Evolutionary conservation across 2,113 vertebrate species (phyloP).

Genomic region (Phycodurus eques): DNA sequence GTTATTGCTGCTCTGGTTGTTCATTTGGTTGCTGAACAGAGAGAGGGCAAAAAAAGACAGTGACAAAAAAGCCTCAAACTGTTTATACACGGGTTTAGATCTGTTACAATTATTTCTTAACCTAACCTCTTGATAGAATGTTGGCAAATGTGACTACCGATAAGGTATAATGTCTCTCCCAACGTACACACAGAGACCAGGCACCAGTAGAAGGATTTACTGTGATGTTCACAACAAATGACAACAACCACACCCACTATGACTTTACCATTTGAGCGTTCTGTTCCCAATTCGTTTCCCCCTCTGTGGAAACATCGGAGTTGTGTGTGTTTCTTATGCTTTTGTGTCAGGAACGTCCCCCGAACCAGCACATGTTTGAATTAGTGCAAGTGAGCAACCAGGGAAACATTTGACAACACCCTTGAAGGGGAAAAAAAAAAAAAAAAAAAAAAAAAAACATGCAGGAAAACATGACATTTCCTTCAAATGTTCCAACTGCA

Average conservation of each 20-base stretch:
- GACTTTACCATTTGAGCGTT: conserved; percentile 20
- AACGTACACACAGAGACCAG: neutral
- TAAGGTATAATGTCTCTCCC: neutral
- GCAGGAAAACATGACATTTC: neutral
- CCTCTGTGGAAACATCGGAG: conserved; percentile 16
- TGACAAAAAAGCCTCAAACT: neutral
- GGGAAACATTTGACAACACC: conserved; percentile 1
- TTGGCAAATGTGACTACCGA: neutral
- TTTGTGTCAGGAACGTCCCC: conserved; percentile 25
- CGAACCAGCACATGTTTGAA: conserved; percentile 5
- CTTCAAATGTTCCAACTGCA: neutral
- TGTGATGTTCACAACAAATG: neutral
- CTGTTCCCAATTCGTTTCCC: conserved; percentile 42
- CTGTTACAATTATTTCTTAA: neutral
- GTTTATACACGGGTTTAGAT: neutral
- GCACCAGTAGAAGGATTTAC: neutral
- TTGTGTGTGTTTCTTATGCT: conserved; percentile 11
- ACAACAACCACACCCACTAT: conserved; percentile 30
- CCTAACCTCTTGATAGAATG: neutral
- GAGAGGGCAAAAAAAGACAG: neutral
- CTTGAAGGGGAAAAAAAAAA: conserved; percentile 1
- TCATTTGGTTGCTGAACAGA: neutral
- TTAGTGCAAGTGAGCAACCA: neutral
- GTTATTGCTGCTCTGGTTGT: neutral
- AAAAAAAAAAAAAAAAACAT: conserved; percentile 3